Percentiles rank a stretch among this genome's conserved stretches.
Conservation (phyloP, 2,888 invertebrate species). For the Caenorhabditis panamensis region DNA sequence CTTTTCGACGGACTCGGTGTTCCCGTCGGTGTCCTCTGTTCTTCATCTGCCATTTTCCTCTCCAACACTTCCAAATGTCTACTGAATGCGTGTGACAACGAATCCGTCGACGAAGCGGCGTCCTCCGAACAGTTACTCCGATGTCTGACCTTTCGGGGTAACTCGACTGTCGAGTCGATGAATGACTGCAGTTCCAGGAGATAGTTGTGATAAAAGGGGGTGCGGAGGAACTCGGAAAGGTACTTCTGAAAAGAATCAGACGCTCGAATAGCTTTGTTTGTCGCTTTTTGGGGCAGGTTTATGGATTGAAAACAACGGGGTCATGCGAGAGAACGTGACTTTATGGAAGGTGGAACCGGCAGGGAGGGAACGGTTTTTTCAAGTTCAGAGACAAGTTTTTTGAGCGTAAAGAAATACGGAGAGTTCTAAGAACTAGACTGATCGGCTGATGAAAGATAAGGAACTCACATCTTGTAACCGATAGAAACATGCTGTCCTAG, state of each 20-base stretch:
- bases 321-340: neutral
- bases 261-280: neutral
- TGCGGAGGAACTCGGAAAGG: conserved; percentile 38
- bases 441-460: too few relatives aligned
- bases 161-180: conserved; percentile 58
- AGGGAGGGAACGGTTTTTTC: neutral
- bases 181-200: conserved; percentile 40
- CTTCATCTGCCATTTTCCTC: conserved; percentile 40
- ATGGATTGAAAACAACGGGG: neutral
- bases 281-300: neutral
- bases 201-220: conserved; percentile 39
- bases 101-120: conserved; percentile 55
- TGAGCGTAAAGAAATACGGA: too few relatives aligned
- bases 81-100: conserved; percentile 44
- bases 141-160: conserved; percentile 41
- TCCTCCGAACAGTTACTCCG: conserved; percentile 30
- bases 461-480: conserved; percentile 57
- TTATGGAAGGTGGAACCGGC: neutral
- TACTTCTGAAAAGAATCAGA: conserved; percentile 57
- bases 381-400: neutral
- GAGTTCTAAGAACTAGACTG: too few relatives aligned
- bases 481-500: conserved; percentile 35
- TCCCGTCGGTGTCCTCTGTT: conserved; percentile 30
- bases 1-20: conserved; percentile 33
- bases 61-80: conserved; percentile 51